These are phyloP conservation scores for Lissonota sp. DNA, from an alignment of 2,888 invertebrate species.

Conservation along the genomic window DNA sequence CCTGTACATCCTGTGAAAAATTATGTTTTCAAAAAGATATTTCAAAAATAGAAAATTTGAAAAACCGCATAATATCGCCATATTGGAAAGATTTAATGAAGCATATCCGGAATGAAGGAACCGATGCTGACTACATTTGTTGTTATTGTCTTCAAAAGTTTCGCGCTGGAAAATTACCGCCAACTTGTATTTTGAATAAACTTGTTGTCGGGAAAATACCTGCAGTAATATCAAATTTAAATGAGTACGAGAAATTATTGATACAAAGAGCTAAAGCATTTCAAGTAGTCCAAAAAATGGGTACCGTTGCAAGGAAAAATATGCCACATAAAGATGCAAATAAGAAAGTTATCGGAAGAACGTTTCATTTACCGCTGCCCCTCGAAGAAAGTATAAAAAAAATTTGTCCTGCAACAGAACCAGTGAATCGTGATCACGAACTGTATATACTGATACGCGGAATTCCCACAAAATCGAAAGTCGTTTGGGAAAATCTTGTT, in stretches of 20 bases:
- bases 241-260: conserved; percentile 70
- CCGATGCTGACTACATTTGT: conserved; percentile 41
- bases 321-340: conserved; percentile 65
- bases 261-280: conserved; percentile 41
- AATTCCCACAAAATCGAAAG: too few species aligned
- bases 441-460: too few species aligned
- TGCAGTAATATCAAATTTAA: conserved; percentile 63
- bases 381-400: conserved; percentile 72
- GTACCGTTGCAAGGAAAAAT: conserved; percentile 61
- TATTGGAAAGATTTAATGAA: conserved; percentile 24
- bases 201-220: conserved; percentile 50
- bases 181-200: conserved; percentile 70
- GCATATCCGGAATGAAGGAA: not conserved
- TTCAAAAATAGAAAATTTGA: conserved; percentile 24
- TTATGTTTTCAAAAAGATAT: too few species aligned
- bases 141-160: conserved; percentile 65
- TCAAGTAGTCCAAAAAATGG: too few species aligned
- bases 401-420: conserved; percentile 68
- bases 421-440: conserved; percentile 70
- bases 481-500: too few species aligned
- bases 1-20: conserved; percentile 36
- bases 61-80: conserved; percentile 48
- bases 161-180: conserved; percentile 67
- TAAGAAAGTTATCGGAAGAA: not conserved
- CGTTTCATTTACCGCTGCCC: conserved; percentile 54